Conservation (phyloP, 2,888 invertebrate species). For the Oligia fasciuncula region DNA sequence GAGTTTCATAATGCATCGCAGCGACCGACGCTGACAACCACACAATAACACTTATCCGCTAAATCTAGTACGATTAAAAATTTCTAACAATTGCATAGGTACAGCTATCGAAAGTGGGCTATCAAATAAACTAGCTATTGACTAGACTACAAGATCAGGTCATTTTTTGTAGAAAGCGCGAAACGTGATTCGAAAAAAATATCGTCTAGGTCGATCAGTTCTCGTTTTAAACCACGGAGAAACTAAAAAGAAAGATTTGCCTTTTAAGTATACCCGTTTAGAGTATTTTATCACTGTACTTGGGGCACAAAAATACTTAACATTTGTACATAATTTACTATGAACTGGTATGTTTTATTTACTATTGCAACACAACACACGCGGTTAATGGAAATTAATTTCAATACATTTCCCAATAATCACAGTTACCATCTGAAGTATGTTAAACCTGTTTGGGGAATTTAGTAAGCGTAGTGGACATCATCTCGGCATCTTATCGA, state of each 20-base stretch:
- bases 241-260: conserved; percentile 55
- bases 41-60: conserved; percentile 61
- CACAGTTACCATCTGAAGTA: conserved; percentile 76
- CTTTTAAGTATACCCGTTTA: conserved; percentile 20
- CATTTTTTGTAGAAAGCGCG: conserved; percentile 79
- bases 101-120: conserved; percentile 73
- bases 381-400: conserved; percentile 76
- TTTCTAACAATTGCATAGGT: conserved; percentile 52
- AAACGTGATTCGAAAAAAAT: conserved; percentile 74
- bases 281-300: conserved; percentile 25
- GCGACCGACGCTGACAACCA: conserved; percentile 65
- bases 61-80: conserved; percentile 55
- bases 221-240: conserved; percentile 34
- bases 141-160: conserved; percentile 76
- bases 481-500: conserved; percentile 55
- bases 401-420: conserved; percentile 80
- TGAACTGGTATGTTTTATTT: conserved; percentile 61
- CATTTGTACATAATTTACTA: conserved; percentile 47
- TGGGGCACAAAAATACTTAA: conserved; percentile 34
- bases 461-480: conserved; percentile 73
- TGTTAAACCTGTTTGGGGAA: conserved; percentile 79
- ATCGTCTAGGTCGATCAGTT: conserved; percentile 64
- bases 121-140: conserved; percentile 66
- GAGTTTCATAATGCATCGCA: conserved; percentile 74
- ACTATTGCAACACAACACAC: conserved; percentile 60